Base-by-base conservation (phyloP, 2,113 vertebrate species). In the Cyanoderma ruficeps region DNA sequence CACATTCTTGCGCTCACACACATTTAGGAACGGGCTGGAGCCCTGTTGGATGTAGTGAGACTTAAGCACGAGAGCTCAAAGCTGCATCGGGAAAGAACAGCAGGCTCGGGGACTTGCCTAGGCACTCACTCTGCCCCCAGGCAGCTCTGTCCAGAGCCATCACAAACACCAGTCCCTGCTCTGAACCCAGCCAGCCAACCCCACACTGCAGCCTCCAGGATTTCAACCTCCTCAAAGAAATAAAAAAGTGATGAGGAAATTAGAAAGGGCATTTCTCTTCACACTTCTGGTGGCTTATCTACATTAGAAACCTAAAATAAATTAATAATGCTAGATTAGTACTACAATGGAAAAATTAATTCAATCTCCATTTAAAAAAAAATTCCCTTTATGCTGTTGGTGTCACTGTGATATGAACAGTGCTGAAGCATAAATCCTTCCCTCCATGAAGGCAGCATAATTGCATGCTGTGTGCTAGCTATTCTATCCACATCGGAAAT, bases 341-440 rank as follows among this genome's bases (percentile, higher is more conserved):
- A 83, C 68, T 94, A 84, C 79, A 95, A 85, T 53, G 72, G 64
- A 63, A 97, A 83, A 97, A 96, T 50, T 67, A 91, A 95, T 95
- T 92, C 68, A 86, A 69, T 87, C 53, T 92, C 93, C 79, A 68
- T 59, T 59, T 42, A 64, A 42, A 71, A 92, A 71, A 83, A 83
- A 88, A 76, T 79, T 97, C 65, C 77, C 72, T 97, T 95, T 90
- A 91, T 94, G 83, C 81, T 61, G 28, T 53, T 22, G 60, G 80
- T 94, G 88, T 87, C 97, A 95, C 77, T 89, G 79, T 75, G 91
- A 92, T 93, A 94, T 89, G 97, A 98, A 97, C 85, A 93, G 91
- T 79, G 77, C 91, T 95, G 96, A 95, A 97, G 95, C 87, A 90
- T 94, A 97, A 98, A 98, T 97, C 96, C 91, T 84, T 80, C 96